A percentile compares a stretch with the other conserved stretches of the same genome.
Conservation (phyloP, 1,140 invertebrate genomes). For the Archivesica marissinica region DNA sequence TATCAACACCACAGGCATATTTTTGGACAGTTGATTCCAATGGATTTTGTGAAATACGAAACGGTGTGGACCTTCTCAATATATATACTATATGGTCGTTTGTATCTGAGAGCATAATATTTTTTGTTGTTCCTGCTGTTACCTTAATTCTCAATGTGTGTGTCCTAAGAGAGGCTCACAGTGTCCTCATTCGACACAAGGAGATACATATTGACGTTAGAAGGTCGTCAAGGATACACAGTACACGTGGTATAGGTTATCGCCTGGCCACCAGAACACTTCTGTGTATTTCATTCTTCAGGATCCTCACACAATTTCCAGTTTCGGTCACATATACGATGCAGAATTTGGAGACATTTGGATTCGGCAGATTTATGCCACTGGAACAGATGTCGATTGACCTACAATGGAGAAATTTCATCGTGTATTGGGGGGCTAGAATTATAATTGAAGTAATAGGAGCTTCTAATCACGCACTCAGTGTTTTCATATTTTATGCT, state of each 20-base stretch:
- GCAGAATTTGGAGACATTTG: constrained; percentile 56
- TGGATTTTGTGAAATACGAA: constrained; percentile 57
- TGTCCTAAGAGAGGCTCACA: constrained; percentile 70
- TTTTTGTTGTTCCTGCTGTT: constrained; percentile 65
- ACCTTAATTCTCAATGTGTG: constrained; percentile 72
- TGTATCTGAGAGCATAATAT: constrained; percentile 73
- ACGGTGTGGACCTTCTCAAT: neutral
- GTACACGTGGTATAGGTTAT: constrained; percentile 2
- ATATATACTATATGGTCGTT: constrained; percentile 73
- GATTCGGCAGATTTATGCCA: constrained; percentile 52
- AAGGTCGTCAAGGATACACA: constrained; percentile 6
- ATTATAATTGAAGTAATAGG: constrained; percentile 75
- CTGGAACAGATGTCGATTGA: constrained; percentile 61
- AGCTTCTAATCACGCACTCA: constrained; percentile 77
- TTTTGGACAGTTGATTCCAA: constrained; percentile 69
- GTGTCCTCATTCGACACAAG: constrained; percentile 53
- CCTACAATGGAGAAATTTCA: constrained; percentile 66
- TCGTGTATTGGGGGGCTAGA: constrained; percentile 68
- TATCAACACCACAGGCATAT: constrained; percentile 72
- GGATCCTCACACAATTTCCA: constrained; percentile 77
- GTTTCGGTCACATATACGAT: constrained; percentile 75
- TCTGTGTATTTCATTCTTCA: constrained; percentile 75
- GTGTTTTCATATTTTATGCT: constrained; percentile 76
- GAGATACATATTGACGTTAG: neutral
- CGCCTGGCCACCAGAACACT: constrained; percentile 66